Base-by-base conservation (phyloP, 2,797 vertebrate species). In the Nyctalus aviator region DNA sequence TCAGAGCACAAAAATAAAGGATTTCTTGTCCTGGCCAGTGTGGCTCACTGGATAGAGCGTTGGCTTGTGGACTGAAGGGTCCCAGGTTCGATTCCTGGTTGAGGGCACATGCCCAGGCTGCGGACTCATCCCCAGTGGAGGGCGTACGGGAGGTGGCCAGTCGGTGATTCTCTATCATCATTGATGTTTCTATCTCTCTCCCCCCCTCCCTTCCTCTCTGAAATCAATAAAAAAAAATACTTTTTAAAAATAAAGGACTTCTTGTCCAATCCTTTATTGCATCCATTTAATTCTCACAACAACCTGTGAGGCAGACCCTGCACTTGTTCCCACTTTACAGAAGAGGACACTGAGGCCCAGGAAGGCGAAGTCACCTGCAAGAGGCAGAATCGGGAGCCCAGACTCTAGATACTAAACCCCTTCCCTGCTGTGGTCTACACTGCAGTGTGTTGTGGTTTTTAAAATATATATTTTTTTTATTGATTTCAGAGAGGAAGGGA, bases 191-290 rank as follows among this genome's bases (percentile, higher is more conserved):
- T 18, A 17, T 50, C 48, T 17, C 50, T 50, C 48, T 18, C 50
- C 50, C 5, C n/a, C 37, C 50, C 50, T 4, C 50, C 50, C 50
- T 53, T 20, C 50, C 50, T 13, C 50, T 53, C 50, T 53, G 50
- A 53, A 53, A 53, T 53, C 17, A 18, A 20, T 50, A 50, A 53
- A 20, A 20, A 53, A 18, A 53, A 20, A 53, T 12, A 48, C 14
- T 50, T 50, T 50, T 50, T 20, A 25, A 41, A 69, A 44, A 37
- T 0, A 6, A 85, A 35, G 73, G 62, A 6, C 66, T 85, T 27
- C 0, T 1, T 3, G 8, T 17, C n/a, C 2, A 21, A 14, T 50
- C 27, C 55, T 69, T 11, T 2, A 25, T 9, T 1, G 10, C 9
- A 1, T n/a, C 81, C 23, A 8, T 15, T 41, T 25, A 48, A 32